Base-by-base conservation (phyloP, 2,888 invertebrate genomes). In the Anorthoa munda region DNA sequence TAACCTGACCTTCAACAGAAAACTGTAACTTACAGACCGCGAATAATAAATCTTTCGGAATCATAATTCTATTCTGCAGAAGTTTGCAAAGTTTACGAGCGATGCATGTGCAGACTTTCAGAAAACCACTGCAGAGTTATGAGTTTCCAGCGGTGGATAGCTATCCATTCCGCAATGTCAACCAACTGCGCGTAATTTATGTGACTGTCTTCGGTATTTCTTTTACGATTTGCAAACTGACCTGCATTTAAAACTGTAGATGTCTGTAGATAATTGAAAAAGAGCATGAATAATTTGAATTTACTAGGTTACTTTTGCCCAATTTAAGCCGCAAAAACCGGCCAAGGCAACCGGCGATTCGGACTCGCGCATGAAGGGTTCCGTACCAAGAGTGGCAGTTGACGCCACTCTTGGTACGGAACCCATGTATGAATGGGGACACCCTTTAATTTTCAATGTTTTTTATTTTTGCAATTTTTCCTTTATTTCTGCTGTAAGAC, bases 61-160 rank as follows among this genome's bases (percentile, higher is more conserved):
- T 69, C 45, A 23, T 5, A 58, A 51, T 65, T 81, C 48, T 59
- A 51, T 66, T 79, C 55, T 45, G 13, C 26, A 50, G 39, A 66
- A 55, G 59, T 79, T 55, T 23, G 18, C 39, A 58, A 45, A 71
- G 0, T 71, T 70, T 66, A 53, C 77, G 63, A 70, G 58, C 64
- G 21, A n/a, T 51, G 75, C 58, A 45, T 56, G 46, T 65, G 55
- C 26, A 65, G 23, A 64, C 50, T 60, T 66, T 50, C 0, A 12
- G 23, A 66, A 66, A 63, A 66, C 56, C 18, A 46, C 26, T 66
- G 66, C 63, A 76, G 58, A 48, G 51, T 60, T 56, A 67, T 72
- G 56, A 65, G 65, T 71, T 70, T 67, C 46, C n/a, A 26, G 45
- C 15, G 23, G 50, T 31, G 60, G 45, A 31, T 31, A 71, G 39